phyloP scores from a whole-genome alignment of 2,888 invertebrate species.

The Ormia ochracea region DNA sequence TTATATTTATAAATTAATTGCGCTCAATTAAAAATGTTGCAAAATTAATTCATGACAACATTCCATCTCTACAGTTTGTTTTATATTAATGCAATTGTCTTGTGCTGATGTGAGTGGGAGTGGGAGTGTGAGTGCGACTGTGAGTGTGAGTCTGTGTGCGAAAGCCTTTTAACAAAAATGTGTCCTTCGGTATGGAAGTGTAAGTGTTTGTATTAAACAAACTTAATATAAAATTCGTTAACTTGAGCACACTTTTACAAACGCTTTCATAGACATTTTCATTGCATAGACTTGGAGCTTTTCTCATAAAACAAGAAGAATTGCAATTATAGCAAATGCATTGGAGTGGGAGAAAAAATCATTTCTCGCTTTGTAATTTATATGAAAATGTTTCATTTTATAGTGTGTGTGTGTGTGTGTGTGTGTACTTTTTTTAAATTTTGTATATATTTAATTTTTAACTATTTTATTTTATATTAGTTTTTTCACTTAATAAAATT shows the following conservation, averaged over 20 bases:
- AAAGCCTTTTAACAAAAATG: not conserved
- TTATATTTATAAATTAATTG: constrained; percentile 73
- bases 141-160: not conserved
- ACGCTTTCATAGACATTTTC: constrained; percentile 2
- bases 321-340: not conserved
- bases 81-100: constrained; percentile 12
- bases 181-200: constrained; percentile 7
- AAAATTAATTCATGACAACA: constrained; percentile 72
- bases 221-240: constrained; percentile 44
- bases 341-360: not conserved
- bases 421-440: too few species aligned
- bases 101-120: too few species aligned
- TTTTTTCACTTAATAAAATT: too few species aligned
- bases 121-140: not conserved
- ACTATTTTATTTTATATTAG: too few species aligned
- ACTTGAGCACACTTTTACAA: constrained; percentile 34
- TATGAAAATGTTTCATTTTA: too few species aligned
- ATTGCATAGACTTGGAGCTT: constrained; percentile 36
- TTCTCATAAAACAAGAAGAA: not conserved
- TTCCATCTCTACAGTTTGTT: constrained; percentile 60
- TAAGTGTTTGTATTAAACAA: constrained; percentile 34
- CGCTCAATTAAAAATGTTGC: constrained; percentile 76
- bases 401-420: too few species aligned
- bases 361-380: not conserved
- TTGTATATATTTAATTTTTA: too few species aligned